A percentile compares a stretch with the other conserved stretches of the same genome.
Evolutionary conservation across 2,888 invertebrate species (phyloP).

Genomic region (Drosophila stalkeri): DNA sequence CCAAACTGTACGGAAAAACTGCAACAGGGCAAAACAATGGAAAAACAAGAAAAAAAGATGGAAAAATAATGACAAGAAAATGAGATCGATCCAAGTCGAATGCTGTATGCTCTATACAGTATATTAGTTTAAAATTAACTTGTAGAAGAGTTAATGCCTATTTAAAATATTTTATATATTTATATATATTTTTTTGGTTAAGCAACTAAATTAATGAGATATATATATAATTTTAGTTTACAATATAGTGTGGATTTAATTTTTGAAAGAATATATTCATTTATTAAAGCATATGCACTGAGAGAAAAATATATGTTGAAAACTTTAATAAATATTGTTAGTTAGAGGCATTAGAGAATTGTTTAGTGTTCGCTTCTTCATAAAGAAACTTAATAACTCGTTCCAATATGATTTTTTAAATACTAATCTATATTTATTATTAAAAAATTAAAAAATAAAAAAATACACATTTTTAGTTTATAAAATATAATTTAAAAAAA

Average conservation of each 20-base stretch:
- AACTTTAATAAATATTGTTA: not conserved
- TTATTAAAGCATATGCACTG: constrained; percentile 1
- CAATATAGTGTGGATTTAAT: not conserved
- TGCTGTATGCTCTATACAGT: constrained; percentile 15
- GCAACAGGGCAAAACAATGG: constrained; percentile 70
- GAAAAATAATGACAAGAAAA: constrained; percentile 20
- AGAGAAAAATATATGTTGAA: not conserved
- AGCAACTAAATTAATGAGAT: not conserved
- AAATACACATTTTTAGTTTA: no score
- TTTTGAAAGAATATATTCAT: constrained; percentile 9
- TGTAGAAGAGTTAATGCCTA: not conserved
- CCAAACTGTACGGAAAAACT: constrained; percentile 69
- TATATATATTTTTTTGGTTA: not conserved
- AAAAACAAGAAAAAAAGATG: constrained; percentile 24
- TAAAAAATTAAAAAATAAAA: no score
- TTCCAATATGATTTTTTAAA: not conserved
- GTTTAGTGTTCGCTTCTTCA: not conserved
- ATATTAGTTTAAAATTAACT: not conserved
- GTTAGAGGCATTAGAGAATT: not conserved
- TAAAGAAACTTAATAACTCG: not conserved
- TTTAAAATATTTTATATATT: not conserved
- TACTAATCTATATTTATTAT: no score
- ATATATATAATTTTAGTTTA: no score
- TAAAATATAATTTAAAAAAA: no score
- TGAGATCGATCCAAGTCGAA: constrained; percentile 23